Percentiles rank a stretch among this genome's conserved stretches.
Evolutionary conservation across 2,113 vertebrate species (phyloP).

Genomic region (Oryzias celebensis): DNA sequence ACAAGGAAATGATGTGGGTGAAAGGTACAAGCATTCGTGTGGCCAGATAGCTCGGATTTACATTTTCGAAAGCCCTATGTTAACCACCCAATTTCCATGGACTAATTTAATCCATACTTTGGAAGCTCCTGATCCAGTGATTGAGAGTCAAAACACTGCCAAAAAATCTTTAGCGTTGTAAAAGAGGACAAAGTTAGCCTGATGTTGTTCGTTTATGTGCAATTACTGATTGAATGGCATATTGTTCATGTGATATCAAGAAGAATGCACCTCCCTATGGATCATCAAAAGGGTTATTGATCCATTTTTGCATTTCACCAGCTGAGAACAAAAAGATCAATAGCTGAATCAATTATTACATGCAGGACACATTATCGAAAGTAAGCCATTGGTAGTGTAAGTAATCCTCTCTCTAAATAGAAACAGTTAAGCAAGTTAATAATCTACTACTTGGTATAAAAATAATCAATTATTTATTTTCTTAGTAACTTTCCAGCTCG

Average conservation of each 20-base stretch:
- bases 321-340: conserved; percentile 58
- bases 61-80: background rate
- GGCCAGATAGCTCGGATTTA: background rate
- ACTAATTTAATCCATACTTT: no score
- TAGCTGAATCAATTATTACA: conserved; percentile 61
- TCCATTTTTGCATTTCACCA: conserved; percentile 58
- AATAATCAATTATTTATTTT: conserved; percentile 31
- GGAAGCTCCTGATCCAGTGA: no score
- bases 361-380: conserved; percentile 49
- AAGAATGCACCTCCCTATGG: conserved; percentile 29
- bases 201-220: background rate
- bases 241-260: conserved; percentile 20
- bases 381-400: conserved; percentile 18
- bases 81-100: no score
- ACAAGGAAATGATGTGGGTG: background rate
- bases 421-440: conserved; percentile 37
- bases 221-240: background rate
- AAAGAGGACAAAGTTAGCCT: background rate
- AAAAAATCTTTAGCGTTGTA: background rate
- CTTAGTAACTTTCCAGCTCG: conserved; percentile 20
- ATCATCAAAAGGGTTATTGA: conserved; percentile 59
- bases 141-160: background rate
- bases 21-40: background rate
- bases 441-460: conserved; percentile 17
- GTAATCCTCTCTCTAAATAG: conserved; percentile 34